Percentiles rank a stretch among this genome's conserved stretches.
These are phyloP conservation scores for Scytalopus superciliaris DNA, from an alignment of 2,113 vertebrate genomes.

Conservation along the genomic window DNA sequence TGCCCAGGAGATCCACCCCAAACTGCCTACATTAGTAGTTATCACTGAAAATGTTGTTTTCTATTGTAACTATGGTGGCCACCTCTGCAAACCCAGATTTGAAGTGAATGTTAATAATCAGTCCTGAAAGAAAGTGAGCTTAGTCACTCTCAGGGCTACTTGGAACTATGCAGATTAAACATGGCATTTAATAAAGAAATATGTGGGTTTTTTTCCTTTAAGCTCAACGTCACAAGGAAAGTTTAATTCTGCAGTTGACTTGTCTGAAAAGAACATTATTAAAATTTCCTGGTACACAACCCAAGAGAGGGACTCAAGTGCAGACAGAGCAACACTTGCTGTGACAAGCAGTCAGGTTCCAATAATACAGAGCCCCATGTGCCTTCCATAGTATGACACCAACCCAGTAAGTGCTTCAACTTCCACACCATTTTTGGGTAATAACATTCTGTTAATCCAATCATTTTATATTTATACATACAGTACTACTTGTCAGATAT, in stretches of 20 bases:
- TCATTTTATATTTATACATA: not conserved
- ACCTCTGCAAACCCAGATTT: not conserved
- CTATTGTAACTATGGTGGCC: not conserved
- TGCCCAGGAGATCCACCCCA: not conserved
- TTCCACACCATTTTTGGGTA: not conserved
- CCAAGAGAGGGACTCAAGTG: not conserved
- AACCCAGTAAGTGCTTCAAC: not conserved
- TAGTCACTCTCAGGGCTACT: not conserved
- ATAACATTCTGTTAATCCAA: not conserved
- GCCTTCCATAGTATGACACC: not conserved
- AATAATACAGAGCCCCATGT: not conserved
- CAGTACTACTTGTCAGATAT: not conserved
- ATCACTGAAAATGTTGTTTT: not conserved
- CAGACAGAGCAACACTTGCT: not conserved
- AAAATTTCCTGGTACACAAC: not conserved
- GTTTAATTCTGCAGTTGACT: not conserved
- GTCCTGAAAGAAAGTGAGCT: not conserved
- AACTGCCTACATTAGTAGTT: not conserved
- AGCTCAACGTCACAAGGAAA: not conserved
- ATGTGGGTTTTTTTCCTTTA: not conserved
- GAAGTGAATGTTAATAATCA: not conserved
- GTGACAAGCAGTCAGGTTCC: not conserved
- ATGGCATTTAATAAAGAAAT: not conserved
- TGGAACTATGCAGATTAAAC: not conserved
- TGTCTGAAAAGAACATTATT: not conserved